These are phyloP conservation scores for Lycocerus yunnanus DNA, from an alignment of 2,888 invertebrate species.

Conservation along the genomic window DNA sequence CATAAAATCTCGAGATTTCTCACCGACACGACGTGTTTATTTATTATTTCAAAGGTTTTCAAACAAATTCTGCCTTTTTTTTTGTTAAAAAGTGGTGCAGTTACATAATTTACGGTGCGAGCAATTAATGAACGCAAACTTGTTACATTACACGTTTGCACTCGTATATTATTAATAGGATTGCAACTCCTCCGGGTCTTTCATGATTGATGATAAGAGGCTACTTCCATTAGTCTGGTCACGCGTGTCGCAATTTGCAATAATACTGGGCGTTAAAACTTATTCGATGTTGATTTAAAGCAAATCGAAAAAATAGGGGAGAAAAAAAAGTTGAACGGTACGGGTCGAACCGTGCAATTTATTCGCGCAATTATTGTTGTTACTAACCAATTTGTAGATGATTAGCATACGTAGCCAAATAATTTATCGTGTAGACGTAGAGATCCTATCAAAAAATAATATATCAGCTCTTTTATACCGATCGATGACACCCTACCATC, in stretches of 20 bases:
- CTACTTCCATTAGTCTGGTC: constrained; percentile 18
- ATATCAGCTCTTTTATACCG: constrained; percentile 31
- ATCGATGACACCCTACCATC: constrained; percentile 30
- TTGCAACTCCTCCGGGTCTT: constrained; percentile 11
- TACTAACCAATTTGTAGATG: not conserved
- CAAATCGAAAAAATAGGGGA: not conserved
- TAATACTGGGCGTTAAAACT: constrained; percentile 6
- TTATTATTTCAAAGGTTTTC: not conserved
- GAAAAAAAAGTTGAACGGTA: not conserved
- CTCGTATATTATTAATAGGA: constrained; percentile 17
- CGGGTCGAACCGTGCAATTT: not conserved
- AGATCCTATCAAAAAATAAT: constrained; percentile 25
- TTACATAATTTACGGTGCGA: constrained; percentile 18
- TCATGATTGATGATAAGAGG: constrained; percentile 11
- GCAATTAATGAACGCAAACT: constrained; percentile 22
- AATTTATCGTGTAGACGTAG: constrained; percentile 16
- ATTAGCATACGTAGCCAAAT: constrained; percentile 17
- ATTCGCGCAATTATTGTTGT: not conserved
- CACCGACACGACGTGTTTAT: not conserved
- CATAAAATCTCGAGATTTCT: not conserved
- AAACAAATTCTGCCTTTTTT: not conserved
- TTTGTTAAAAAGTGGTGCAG: not conserved
- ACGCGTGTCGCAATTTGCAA: constrained; percentile 20
- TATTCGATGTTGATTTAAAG: not conserved
- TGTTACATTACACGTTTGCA: constrained; percentile 17